A percentile compares a stretch with the other conserved stretches of the same genome.
These are phyloP conservation scores for Phania funesta DNA, from an alignment of 2,888 invertebrate genomes.

Conservation along the genomic window DNA sequence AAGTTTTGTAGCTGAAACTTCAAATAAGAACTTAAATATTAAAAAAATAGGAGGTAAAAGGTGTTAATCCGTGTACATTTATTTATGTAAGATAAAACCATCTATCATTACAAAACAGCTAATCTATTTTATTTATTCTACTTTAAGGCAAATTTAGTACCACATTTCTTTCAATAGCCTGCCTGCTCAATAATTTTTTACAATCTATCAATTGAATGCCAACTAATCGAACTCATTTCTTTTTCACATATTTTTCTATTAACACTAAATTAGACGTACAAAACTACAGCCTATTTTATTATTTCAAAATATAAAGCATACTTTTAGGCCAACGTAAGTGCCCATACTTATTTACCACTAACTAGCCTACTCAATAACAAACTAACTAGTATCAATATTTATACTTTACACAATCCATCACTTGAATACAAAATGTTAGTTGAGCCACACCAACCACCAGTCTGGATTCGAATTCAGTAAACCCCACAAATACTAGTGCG, in stretches of 20 bases:
- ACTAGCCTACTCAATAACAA: slow-evolving; percentile 15
- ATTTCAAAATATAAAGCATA: not conserved
- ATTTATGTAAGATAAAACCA: not conserved
- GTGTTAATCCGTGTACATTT: not conserved
- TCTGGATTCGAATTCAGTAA: slow-evolving; percentile 1
- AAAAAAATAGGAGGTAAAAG: not conserved
- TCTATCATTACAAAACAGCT: no score
- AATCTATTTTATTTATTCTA: no score
- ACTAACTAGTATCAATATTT: slow-evolving; percentile 27
- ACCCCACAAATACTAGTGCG: not conserved
- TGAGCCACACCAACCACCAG: not conserved
- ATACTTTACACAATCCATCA: slow-evolving; percentile 11
- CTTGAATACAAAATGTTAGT: slow-evolving; percentile 26
- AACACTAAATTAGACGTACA: not conserved
- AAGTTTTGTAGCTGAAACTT: not conserved
- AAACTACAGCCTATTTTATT: not conserved
- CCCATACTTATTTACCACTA: not conserved
- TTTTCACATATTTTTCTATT: no score
- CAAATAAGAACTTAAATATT: not conserved
- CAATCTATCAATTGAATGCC: no score
- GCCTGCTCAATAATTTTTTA: no score
- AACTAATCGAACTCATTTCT: no score
- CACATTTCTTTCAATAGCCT: no score
- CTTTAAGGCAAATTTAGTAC: no score
- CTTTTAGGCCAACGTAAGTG: slow-evolving; percentile 4